Evolutionary conservation across 2,113 vertebrate species (phyloP).

Genomic region (Piaya cayana): DNA sequence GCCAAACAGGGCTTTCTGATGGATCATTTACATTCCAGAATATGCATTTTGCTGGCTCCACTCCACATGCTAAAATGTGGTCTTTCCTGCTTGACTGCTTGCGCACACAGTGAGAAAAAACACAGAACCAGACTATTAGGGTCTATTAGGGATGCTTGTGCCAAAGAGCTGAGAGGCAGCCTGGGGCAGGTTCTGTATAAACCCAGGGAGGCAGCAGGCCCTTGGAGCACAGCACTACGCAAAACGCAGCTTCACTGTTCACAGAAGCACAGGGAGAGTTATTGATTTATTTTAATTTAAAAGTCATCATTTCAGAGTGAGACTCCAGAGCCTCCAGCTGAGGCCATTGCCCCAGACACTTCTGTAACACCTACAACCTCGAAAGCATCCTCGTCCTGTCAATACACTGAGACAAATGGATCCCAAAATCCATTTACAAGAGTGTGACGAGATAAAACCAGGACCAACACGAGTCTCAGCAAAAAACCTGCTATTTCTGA

Average conservation of each 20-base stretch:
- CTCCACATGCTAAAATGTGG: background rate
- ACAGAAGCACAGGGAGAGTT: background rate
- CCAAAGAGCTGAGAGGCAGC: background rate
- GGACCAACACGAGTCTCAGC: background rate
- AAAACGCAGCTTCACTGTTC: background rate
- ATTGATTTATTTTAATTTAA: background rate
- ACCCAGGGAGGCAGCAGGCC: background rate
- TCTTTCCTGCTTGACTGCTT: background rate
- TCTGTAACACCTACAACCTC: background rate
- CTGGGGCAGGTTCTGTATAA: background rate
- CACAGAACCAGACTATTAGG: background rate
- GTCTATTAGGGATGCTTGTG: background rate
- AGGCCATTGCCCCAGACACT: background rate
- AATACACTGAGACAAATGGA: background rate
- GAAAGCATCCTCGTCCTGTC: rapidly evolving
- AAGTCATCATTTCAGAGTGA: background rate
- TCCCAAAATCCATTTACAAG: background rate
- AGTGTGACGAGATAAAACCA: background rate
- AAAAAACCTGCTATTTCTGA: background rate
- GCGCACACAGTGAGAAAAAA: background rate
- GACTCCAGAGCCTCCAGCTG: background rate
- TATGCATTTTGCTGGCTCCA: background rate
- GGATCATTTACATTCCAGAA: background rate
- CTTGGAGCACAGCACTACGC: background rate
- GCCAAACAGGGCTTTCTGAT: background rate